A percentile compares a stretch with the other conserved stretches of the same genome.
These are phyloP conservation scores for Scrobipalpa atriplicella DNA, from an alignment of 2,888 invertebrate species.

Conservation along the genomic window DNA sequence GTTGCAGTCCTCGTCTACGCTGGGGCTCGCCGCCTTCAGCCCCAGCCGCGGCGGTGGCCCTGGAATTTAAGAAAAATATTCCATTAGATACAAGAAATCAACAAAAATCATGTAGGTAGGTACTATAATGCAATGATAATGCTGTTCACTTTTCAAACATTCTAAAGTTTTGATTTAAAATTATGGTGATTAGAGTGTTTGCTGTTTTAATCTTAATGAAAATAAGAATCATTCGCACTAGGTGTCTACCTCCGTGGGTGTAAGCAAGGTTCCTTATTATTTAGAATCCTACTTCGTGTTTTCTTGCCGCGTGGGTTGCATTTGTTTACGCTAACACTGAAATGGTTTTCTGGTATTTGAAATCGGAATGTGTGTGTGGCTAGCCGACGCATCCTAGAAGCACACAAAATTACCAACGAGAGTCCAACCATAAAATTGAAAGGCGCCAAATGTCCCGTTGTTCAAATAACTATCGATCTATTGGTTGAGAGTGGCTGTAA, in stretches of 20 bases:
- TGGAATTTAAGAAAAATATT: constrained; percentile 50
- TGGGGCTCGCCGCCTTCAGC: constrained; percentile 80
- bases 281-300: constrained; percentile 12
- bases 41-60: constrained; percentile 82
- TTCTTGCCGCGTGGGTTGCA: neutral
- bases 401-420: neutral
- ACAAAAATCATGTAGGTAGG: neutral
- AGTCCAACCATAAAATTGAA: neutral
- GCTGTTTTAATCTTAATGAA: too few species aligned
- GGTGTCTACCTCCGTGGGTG: neutral
- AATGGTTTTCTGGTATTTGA: constrained; percentile 9
- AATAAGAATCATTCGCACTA: neutral
- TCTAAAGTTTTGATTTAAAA: neutral
- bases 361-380: constrained; percentile 1
- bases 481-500: constrained; percentile 5
- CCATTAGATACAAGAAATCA: neutral
- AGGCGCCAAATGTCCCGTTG: constrained; percentile 4
- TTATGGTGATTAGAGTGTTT: too few species aligned
- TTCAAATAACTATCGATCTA: neutral
- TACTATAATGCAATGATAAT: too few species aligned
- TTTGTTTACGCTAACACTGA: constrained; percentile 4
- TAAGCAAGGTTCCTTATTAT: neutral
- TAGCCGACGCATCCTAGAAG: neutral
- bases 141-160: neutral
- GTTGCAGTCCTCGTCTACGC: constrained; percentile 76